phyloP scores from a whole-genome alignment of 2,113 vertebrate genomes.

The Pollimyrus isidori region DNA sequence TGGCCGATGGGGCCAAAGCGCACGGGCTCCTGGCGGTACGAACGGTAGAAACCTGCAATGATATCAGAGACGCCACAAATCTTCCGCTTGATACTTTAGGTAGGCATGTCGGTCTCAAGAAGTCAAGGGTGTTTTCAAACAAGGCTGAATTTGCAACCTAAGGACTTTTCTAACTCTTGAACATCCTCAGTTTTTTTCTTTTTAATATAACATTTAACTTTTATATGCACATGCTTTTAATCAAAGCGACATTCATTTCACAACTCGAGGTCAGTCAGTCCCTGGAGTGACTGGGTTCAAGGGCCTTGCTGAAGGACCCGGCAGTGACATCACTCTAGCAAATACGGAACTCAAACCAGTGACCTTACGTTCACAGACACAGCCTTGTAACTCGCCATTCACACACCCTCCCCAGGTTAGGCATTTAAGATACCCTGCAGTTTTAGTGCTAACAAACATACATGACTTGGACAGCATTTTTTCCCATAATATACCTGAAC shows the following conservation, averaged over 20 bases:
- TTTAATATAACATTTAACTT: background rate
- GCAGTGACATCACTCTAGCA: background rate
- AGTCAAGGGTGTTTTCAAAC: background rate
- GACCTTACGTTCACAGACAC: background rate
- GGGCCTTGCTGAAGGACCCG: background rate
- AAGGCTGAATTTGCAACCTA: background rate
- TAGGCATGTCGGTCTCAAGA: background rate
- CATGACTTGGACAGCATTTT: background rate
- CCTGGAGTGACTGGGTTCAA: too few species aligned
- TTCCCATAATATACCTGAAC: background rate
- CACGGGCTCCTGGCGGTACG: constrained; percentile 90
- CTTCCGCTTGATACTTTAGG: background rate
- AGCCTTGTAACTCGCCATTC: background rate
- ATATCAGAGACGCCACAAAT: background rate
- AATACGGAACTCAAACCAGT: background rate
- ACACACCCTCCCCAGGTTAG: background rate
- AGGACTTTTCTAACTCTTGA: background rate
- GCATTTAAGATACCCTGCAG: background rate
- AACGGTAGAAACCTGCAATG: constrained; percentile 79
- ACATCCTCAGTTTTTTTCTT: background rate
- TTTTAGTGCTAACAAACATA: background rate
- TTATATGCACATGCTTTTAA: background rate
- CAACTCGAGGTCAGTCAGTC: background rate
- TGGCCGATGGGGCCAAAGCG: constrained; percentile 81
- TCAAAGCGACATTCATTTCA: background rate